These are phyloP conservation scores for Hypercompe scribonia DNA, from an alignment of 2,888 invertebrate genomes.

Conservation along the genomic window DNA sequence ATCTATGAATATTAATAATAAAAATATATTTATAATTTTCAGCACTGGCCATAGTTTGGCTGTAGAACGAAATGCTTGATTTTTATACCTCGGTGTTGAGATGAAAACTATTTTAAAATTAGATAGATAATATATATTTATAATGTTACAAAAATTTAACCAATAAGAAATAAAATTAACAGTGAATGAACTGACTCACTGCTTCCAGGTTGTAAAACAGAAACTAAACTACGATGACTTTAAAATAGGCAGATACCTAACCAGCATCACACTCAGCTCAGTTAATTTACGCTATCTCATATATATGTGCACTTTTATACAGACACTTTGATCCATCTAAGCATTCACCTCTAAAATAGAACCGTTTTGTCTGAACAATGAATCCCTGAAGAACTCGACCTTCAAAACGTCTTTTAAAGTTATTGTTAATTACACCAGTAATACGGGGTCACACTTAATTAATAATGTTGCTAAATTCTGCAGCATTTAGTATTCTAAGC, in stretches of 20 bases:
- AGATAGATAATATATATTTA: background rate
- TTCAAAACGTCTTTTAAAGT: background rate
- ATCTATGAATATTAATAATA: background rate
- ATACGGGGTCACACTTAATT: background rate
- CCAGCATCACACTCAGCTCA: background rate
- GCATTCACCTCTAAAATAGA: background rate
- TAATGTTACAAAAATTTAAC: conserved; percentile 1
- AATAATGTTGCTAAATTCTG: background rate
- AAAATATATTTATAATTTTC: background rate
- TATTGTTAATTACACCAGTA: background rate
- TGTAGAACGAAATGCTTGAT: background rate
- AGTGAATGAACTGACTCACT: conserved; percentile 14
- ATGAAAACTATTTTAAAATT: background rate
- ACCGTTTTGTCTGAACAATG: background rate
- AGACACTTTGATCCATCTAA: background rate
- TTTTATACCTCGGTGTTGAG: background rate
- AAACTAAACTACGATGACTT: background rate
- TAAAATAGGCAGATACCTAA: background rate
- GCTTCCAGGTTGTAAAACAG: background rate
- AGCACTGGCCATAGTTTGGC: background rate
- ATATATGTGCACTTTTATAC: background rate
- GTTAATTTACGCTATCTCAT: background rate
- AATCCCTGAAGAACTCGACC: background rate
- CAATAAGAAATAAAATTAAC: conserved; percentile 2
- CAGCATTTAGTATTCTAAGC: background rate